Base-by-base conservation (phyloP, 2,113 vertebrate genomes). In the Gadus chalcogrammus region DNA sequence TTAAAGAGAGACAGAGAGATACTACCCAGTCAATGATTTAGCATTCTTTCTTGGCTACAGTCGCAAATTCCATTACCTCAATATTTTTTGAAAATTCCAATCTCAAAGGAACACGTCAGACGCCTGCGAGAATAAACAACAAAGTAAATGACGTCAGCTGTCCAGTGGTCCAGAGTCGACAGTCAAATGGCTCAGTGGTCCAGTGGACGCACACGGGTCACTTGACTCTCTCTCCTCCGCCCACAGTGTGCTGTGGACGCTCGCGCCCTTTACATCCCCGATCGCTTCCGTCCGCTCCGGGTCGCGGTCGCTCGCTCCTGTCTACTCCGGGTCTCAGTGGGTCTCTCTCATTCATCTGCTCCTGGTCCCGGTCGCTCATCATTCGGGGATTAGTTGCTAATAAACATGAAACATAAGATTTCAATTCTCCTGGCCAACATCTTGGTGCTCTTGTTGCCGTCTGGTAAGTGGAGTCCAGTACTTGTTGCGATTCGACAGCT, bases 391-490 rank as follows among this genome's bases (percentile, higher is more conserved):
- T 77, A 60, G 70, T 61, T 59, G 56, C 17, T 6, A 16, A 53
- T 65, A 64, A 38, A 13, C 71, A 58, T 58, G 55, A 58, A 9
- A 17, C 15, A 48, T 48, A 24, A 1, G 24, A 24, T 48, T 58
- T n/a, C 55, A 13, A 58, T 58, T 17, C 15, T 58, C 5, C n/a
- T n/a, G 4, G 3, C 55, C 2, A 48, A 11, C 55, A 6, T 22
- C 35, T 62, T 82, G 20, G 63, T 91, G 17, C 24, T 85, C 56
- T 75, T 72, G 68, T 72, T 88, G 24, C 75, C 88, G 0, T 70
- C 83, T 35, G 90, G 92, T 93, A 71, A 91, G 90, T 82, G 58
- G 28, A 65, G 48, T 27, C 72, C 60, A 56, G 22, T 80, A 89
- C 86, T 87, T 91, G 87, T 91, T 89, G 88, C 85, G 79, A 68